These are phyloP conservation scores for Labeo rohita DNA, from an alignment of 2,113 vertebrate genomes.

Conservation along the genomic window DNA sequence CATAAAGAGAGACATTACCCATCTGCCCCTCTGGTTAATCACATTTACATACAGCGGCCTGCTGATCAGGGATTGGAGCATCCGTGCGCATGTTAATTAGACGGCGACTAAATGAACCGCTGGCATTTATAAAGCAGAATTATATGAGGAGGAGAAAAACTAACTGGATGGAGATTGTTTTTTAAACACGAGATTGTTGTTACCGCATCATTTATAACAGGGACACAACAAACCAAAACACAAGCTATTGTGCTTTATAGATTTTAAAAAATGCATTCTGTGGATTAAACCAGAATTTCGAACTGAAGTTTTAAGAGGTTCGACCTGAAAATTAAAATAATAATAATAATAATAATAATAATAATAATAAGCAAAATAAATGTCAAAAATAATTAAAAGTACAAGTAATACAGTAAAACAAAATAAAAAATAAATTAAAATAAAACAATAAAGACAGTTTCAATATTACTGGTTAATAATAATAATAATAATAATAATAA, in stretches of 20 bases:
- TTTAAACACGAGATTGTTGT: not conserved
- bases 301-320: not conserved
- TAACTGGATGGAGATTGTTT: not conserved
- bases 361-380: too few relatives aligned
- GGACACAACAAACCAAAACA: not conserved
- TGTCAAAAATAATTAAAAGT: too few relatives aligned
- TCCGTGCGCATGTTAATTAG: slow-evolving; percentile 37
- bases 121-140: slow-evolving; percentile 23
- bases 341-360: not conserved
- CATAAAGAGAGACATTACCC: slow-evolving; percentile 50
- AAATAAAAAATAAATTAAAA: too few relatives aligned
- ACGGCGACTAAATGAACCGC: not conserved
- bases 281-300: not conserved
- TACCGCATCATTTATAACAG: not conserved
- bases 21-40: slow-evolving; percentile 50
- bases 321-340: not conserved
- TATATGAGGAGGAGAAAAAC: not conserved
- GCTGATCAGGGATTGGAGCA: slow-evolving; percentile 38
- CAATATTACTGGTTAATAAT: too few relatives aligned
- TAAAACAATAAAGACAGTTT: too few relatives aligned
- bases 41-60: slow-evolving; percentile 43
- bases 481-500: too few relatives aligned
- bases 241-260: not conserved
- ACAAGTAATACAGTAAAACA: too few relatives aligned
- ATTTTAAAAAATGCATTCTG: not conserved